Evolutionary conservation across 2,888 invertebrate species (phyloP), one percentile per base, ranked within the genome.

Genomic region (Epinotia brunnichana): DNA sequence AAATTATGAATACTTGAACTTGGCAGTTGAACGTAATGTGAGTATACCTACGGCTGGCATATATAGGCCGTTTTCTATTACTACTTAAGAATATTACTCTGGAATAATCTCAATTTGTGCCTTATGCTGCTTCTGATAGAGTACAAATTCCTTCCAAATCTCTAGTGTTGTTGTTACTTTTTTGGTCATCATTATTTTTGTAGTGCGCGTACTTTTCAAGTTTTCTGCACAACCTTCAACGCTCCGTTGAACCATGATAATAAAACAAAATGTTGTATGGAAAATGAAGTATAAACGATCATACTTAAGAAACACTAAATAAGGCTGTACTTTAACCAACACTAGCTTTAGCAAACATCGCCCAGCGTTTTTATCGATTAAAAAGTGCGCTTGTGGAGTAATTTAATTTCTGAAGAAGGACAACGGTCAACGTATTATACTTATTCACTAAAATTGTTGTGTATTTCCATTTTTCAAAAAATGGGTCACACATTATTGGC

Each of bases 1-100:
- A 70, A 24, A 57, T 41, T 70, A 70, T 59, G 57, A 17, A 35
- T 57, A 48, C 39, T 64, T 21, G 51, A 59, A 60, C 64, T 59
- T 24, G 41, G 24, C 53, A 70, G 41, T 70, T 39, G n/a, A 13
- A 57, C 57, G 35, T 60, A 29, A 64, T 24, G 24, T 41, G 11
- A 66, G n/a, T 5, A 44, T 44, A 15, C 48, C 48, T n/a, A 48
- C n/a, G 48, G 48, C 48, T 48, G 15, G 48, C 48, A 48, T 35
- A 9, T 35, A 35, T 35, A n/a, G 13, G 48, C n/a, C 48, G 48
- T n/a, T 48, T 48, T n/a, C 48, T 48, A 48, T 44, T 15, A 5
- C 15, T 15, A 44, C 44, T 0, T 15, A 15, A 44, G 44, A 44
- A 44, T n/a, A 48, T 5, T 7, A 5, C n/a, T n/a, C n/a, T 48